Conservation (phyloP, 1,140 invertebrate genomes). For the Achatina immaculata region DNA sequence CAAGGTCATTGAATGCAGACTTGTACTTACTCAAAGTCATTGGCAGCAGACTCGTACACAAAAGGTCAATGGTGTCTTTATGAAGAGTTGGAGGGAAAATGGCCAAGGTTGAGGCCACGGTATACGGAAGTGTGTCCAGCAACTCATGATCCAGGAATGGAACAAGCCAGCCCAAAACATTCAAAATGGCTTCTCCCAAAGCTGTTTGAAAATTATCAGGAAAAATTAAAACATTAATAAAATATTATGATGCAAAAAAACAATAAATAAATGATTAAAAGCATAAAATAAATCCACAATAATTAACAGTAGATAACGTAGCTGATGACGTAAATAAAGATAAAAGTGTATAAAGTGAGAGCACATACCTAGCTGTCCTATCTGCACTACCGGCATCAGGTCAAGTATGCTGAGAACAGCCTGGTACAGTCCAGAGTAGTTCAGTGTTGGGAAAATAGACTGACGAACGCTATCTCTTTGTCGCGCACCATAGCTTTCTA, state of each 20-base stretch:
- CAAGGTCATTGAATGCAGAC: no score
- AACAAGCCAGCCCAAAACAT: constrained; percentile 76
- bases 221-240: no score
- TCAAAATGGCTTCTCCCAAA: constrained; percentile 77
- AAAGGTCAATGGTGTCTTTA: constrained; percentile 93
- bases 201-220: constrained; percentile 74
- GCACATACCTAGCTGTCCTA: constrained; percentile 70
- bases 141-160: constrained; percentile 97
- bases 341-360: no score
- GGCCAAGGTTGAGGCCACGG: constrained; percentile 92
- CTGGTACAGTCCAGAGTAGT: constrained; percentile 91
- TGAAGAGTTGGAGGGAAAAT: constrained; percentile 91
- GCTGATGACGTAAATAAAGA: no score
- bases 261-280: background rate
- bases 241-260: no score
- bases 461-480: constrained; percentile 86
- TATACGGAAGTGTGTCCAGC: constrained; percentile 94
- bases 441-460: constrained; percentile 92
- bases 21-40: constrained; percentile 91
- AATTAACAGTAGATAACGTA: no score
- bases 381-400: constrained; percentile 70
- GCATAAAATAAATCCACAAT: background rate
- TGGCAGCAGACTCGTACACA: constrained; percentile 96
- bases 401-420: constrained; percentile 73
- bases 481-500: constrained; percentile 81